A percentile compares a stretch with the other conserved stretches of the same genome.
Conservation (phyloP, 2,888 invertebrate species). For the Acleris cristana region DNA sequence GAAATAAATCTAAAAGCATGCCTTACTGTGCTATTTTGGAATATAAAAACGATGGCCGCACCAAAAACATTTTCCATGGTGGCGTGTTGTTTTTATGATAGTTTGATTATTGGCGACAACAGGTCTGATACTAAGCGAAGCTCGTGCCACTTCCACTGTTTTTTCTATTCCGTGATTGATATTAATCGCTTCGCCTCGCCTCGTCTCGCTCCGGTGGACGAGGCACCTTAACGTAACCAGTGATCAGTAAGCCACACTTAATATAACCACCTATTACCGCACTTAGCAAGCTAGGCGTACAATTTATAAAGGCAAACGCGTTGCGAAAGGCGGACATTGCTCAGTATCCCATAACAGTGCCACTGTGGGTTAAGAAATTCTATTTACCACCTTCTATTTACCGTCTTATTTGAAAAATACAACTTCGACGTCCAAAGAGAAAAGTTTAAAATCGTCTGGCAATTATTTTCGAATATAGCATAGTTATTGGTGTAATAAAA, state of each 20-base stretch:
- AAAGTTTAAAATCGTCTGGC: constrained; percentile 1
- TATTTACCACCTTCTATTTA: constrained; percentile 25
- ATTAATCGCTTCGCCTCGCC: no score
- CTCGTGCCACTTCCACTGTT: no score
- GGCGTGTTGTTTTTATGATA: no score
- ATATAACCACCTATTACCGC: constrained; percentile 20
- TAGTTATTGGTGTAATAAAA: background rate
- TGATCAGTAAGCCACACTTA: constrained; percentile 17
- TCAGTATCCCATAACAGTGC: constrained; percentile 46
- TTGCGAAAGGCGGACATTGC: constrained; percentile 58
- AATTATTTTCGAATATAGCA: background rate
- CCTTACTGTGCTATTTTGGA: no score
- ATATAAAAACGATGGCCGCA: no score
- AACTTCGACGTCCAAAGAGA: background rate
- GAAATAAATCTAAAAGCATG: no score
- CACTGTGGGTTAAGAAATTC: constrained; percentile 48
- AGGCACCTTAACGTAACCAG: background rate
- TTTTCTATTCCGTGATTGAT: no score
- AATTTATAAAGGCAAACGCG: constrained; percentile 47
- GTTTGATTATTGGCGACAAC: no score
- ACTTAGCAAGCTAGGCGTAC: constrained; percentile 15
- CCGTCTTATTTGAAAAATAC: background rate
- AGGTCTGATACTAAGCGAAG: no score
- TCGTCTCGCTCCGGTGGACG: no score
- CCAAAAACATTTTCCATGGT: no score